Evolutionary conservation across 2,113 vertebrate genomes (phyloP).

Genomic region (Cacatua alba): DNA sequence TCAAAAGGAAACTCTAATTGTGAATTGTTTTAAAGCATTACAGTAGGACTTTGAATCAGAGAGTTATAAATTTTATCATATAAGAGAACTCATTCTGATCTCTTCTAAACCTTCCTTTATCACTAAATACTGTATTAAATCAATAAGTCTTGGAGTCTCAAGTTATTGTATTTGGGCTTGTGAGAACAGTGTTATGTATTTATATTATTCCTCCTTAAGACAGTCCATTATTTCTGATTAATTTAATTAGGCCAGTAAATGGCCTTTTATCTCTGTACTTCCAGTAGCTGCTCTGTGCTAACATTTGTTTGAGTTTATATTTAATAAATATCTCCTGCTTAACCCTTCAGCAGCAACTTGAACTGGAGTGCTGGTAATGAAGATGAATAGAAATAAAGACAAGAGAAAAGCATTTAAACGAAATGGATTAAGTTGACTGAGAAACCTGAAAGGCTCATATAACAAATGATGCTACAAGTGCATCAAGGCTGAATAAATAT

Average conservation of each 20-base stretch:
- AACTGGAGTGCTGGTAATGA: conserved; percentile 50
- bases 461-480: not conserved
- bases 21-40: conserved; percentile 54
- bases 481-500: conserved; percentile 38
- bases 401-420: conserved; percentile 1
- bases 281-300: conserved; percentile 1
- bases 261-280: conserved; percentile 45
- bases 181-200: conserved; percentile 39
- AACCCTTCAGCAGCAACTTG: conserved; percentile 37
- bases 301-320: conserved; percentile 60
- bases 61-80: not conserved
- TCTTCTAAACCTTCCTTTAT: not conserved
- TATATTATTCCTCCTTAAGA: conserved; percentile 43
- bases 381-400: conserved; percentile 58
- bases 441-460: not conserved
- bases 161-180: not conserved
- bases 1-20: conserved; percentile 47
- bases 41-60: not conserved
- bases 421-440: conserved; percentile 36
- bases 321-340: conserved; percentile 64
- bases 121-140: conserved; percentile 25
- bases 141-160: not conserved
- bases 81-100: not conserved
- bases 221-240: conserved; percentile 64
- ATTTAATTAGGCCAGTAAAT: conserved; percentile 67